Base-by-base conservation (phyloP, 2,888 invertebrate genomes). In the Allygus modestus region DNA sequence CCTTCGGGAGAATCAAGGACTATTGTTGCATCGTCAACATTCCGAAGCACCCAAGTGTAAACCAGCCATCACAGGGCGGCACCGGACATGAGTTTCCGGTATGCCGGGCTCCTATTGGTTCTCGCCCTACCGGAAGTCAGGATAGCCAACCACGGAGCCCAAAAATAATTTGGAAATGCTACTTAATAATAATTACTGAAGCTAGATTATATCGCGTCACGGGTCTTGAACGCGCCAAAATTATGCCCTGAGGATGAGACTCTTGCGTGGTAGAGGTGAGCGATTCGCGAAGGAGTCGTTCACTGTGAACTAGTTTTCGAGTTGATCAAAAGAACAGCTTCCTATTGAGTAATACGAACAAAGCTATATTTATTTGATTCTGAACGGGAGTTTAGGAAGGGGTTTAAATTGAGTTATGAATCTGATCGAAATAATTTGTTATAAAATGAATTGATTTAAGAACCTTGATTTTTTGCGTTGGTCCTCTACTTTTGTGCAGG, bases 21-120 rank as follows among this genome's bases (percentile, higher is more conserved):
- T 31, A 65, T 65, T 65, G 65, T 65, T 7, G 54, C 20, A 20
- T 17, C 65, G 26, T 65, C 65, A 28, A 65, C 65, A 65, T 65
- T 65, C 65, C 65, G 17, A 28, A 65, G 65, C 65, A 31, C 65
- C 65, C 65, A 28, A 65, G 65, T 65, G 65, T 65, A 28, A 65
- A 5, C 65, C 65, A 31, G 65, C 65, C 65, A 65, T 65, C 65
- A 31, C 31, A 31, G 65, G 65, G 65, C 65, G 65, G 65, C 65
- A 65, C 9, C 65, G 65, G 65, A 65, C 65, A 17, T 65, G 17
- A 15, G 65, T 65, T 28, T 65, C 65, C 65, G 65, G 65, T 65
- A 9, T 65, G 65, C 65, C 31, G 65, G 26, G 0, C 65, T 65
- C 65, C 65, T 28, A 65, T 65, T 65, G 65, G 65, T 28, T 65